Evolutionary conservation across 1,140 invertebrate genomes (phyloP), one percentile per base, ranked within the genome.

Genomic region (Drosophila burlai): DNA sequence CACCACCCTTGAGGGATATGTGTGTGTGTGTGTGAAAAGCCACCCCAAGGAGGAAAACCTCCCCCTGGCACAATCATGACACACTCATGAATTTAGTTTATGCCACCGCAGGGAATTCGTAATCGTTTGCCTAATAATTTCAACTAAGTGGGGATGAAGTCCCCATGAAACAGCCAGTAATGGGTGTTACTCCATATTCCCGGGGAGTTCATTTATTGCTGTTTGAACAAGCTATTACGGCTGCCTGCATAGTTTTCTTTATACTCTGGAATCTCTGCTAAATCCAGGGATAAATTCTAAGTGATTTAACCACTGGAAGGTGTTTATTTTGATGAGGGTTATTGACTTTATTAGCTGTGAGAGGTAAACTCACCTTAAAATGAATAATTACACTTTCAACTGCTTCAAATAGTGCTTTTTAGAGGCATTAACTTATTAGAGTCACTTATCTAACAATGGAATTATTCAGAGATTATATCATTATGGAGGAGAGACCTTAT

Each of bases 11-110:
- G 15, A 26, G 13, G n/a, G 10, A 34, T 65, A 38, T 50, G 38
- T 65, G 43, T 50, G 38, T 54, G 21, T 45, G 29, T 40, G 31
- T 71, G 43, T 29, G 43, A 26, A 38, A 16, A 69, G 31, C 24
- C 47, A 36, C 60, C 52, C 34, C 43, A 24, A 24, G 26, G n/a
- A 40, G 21, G 36, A 46, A 49, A 64, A 52, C n/a, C 49, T 31
- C 10, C 26, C 38, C 43, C 62, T 24, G 34, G 54, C 73, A 87
- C 76, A 87, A 91, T 91, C 86, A 80, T 87, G 87, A 79, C 67
- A 73, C 78, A 89, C 87, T 91, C 89, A 91, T 91, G 89, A 82
- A 91, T 91, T 91, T 91, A 87, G 83, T 91, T 91, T 82, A 91
- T 91, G 87, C 79, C 89, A 76, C 89, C 89, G 67, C 89, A 91